phyloP scores from a whole-genome alignment of 2,113 vertebrate species.

The Salminus brasiliensis region DNA sequence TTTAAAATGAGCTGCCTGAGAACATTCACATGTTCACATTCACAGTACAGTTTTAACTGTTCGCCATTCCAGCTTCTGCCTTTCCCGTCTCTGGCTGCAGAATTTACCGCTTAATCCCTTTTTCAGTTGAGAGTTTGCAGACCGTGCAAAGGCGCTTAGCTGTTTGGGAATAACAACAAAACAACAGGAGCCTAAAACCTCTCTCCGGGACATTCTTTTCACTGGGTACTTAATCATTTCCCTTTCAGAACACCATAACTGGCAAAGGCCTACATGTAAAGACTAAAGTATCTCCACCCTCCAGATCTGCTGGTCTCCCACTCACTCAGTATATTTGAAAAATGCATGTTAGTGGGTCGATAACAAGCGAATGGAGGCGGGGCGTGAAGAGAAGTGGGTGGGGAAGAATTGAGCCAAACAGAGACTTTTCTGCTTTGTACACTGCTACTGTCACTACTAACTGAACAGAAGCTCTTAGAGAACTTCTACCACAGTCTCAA shows the following conservation, averaged over 20 bases:
- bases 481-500: no score
- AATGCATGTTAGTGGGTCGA: no score
- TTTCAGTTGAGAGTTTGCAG: constrained; percentile 25
- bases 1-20: constrained; percentile 43
- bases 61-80: constrained; percentile 7
- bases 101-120: constrained; percentile 23
- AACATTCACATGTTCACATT: constrained; percentile 40
- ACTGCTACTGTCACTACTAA: no score
- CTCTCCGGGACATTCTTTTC: background rate
- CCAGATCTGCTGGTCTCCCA: no score
- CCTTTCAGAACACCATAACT: background rate
- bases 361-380: no score
- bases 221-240: background rate
- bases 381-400: no score
- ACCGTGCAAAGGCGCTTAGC: constrained; percentile 8
- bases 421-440: no score
- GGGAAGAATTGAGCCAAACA: no score
- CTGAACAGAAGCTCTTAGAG: no score
- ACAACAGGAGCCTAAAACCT: background rate
- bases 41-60: constrained; percentile 32
- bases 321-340: no score
- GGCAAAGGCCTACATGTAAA: constrained; percentile 11
- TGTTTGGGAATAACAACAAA: background rate
- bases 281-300: background rate
- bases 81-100: background rate